Percentiles rank a stretch among this genome's conserved stretches.
These are phyloP conservation scores for Leptopilina myrica DNA, from an alignment of 2,888 invertebrate species.

Conservation along the genomic window DNA sequence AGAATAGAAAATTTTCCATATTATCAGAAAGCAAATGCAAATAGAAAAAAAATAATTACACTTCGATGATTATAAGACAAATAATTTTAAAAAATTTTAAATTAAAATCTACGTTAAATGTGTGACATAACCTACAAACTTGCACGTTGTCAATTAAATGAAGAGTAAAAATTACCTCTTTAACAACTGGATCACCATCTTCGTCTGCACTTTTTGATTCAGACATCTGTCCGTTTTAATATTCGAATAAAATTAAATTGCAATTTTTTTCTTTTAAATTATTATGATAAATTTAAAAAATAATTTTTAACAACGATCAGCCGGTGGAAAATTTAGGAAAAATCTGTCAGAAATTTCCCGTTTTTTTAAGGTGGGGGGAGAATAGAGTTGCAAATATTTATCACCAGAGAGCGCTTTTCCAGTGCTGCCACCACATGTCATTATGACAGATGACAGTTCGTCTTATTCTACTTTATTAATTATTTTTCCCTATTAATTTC, in stretches of 20 bases:
- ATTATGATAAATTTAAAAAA: background rate
- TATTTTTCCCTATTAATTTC: background rate
- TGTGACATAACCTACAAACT: constrained; percentile 8
- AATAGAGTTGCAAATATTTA: background rate
- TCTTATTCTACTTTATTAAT: background rate
- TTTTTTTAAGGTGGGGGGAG: background rate
- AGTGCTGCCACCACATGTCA: constrained; percentile 6
- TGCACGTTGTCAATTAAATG: constrained; percentile 7
- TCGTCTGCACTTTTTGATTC: constrained; percentile 58
- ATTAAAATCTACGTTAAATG: background rate
- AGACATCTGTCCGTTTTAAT: constrained; percentile 40
- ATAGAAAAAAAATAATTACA: background rate
- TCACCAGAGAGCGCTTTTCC: background rate
- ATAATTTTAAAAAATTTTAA: background rate
- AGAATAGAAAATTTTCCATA: too few relatives aligned
- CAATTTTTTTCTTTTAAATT: background rate
- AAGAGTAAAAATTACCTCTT: constrained; percentile 62
- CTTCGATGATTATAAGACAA: background rate
- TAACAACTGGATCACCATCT: constrained; percentile 67
- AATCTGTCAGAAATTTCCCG: background rate
- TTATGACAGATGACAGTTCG: constrained; percentile 25
- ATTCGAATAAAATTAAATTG: background rate
- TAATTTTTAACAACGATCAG: background rate
- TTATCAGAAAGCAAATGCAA: background rate
- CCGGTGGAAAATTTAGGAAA: background rate